Conservation (phyloP, 2,888 invertebrate species). For the Hydrotaea cyrtoneurina region DNA sequence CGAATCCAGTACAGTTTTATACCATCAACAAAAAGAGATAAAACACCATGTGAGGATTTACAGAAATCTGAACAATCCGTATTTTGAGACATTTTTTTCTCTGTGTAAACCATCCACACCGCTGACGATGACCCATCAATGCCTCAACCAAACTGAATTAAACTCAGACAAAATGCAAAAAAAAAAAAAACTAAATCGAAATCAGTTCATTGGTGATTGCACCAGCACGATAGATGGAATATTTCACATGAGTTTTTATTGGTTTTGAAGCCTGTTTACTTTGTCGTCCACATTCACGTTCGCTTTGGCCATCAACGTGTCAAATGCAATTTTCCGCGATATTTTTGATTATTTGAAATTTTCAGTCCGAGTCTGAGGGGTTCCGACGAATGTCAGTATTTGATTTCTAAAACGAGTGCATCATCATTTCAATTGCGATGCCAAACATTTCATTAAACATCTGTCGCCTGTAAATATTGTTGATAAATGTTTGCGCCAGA, state of each 20-base stretch:
- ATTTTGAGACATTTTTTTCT: no score
- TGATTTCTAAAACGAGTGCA: constrained; percentile 44
- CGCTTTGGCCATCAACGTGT: constrained; percentile 24
- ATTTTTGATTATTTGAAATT: constrained; percentile 36
- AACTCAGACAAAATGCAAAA: background rate
- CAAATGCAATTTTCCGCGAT: constrained; percentile 54
- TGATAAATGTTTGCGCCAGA: constrained; percentile 54
- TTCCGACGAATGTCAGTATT: constrained; percentile 1
- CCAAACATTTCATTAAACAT: constrained; percentile 55
- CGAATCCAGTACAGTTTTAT: no score
- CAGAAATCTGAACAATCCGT: no score
- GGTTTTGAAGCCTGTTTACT: constrained; percentile 41
- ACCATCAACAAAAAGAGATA: no score
- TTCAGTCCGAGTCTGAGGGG: background rate
- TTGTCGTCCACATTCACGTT: constrained; percentile 21
- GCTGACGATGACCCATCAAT: background rate
- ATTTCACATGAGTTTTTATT: constrained; percentile 20
- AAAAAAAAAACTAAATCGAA: background rate
- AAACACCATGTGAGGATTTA: no score
- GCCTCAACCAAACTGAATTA: background rate
- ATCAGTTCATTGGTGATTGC: background rate
- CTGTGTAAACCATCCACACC: no score
- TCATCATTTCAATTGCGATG: constrained; percentile 42
- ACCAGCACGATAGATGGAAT: background rate
- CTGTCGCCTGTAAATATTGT: constrained; percentile 56